phyloP scores from a whole-genome alignment of 2,113 vertebrate genomes.

The Perccottus glenii region DNA sequence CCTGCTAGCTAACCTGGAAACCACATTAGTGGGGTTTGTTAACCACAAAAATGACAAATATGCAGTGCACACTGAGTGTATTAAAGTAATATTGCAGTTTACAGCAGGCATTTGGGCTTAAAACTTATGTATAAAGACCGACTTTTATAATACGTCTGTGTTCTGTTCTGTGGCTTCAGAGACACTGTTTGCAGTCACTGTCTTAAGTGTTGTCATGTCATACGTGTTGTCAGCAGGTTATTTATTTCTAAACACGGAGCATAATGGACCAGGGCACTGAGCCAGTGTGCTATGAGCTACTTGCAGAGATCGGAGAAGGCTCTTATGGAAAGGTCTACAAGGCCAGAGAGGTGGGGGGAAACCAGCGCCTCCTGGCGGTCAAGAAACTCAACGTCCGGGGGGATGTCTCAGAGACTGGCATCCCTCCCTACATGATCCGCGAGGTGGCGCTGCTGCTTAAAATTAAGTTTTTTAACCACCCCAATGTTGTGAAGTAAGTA shows the following conservation, averaged over 20 bases:
- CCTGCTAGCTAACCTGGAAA: constrained; percentile 3
- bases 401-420: constrained; percentile 47
- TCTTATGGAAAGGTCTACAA: constrained; percentile 78
- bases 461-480: constrained; percentile 75
- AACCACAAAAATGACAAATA: constrained; percentile 25
- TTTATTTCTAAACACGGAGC: neutral
- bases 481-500: constrained; percentile 80
- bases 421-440: constrained; percentile 78
- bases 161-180: too few species aligned
- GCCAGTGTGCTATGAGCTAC: constrained; percentile 68
- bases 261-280: constrained; percentile 51
- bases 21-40: neutral
- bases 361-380: constrained; percentile 76
- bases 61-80: neutral
- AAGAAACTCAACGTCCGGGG: constrained; percentile 71
- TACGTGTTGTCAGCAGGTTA: neutral
- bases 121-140: too few species aligned
- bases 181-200: too few species aligned
- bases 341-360: constrained; percentile 67
- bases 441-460: constrained; percentile 80
- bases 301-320: constrained; percentile 74
- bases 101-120: neutral
- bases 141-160: neutral
- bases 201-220: neutral
- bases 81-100: neutral